Percentiles rank a stretch among this genome's conserved stretches.
Conservation (phyloP, 2,113 vertebrate genomes). For the Phrynosoma blainvillii region DNA sequence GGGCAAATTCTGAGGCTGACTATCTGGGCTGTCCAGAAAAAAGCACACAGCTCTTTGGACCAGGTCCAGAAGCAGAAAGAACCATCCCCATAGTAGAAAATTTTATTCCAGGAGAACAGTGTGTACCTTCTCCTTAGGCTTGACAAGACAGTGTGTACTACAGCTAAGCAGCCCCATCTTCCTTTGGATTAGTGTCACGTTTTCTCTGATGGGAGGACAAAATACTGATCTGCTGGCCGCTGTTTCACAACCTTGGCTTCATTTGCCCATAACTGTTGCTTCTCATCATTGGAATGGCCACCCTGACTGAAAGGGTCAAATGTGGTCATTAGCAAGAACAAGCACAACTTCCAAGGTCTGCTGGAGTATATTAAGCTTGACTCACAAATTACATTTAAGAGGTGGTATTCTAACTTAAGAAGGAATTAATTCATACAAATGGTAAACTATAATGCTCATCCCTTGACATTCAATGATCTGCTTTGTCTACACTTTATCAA, state of each 20-base stretch:
- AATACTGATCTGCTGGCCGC: neutral
- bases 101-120: constrained; percentile 11
- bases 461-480: neutral
- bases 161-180: neutral
- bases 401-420: neutral
- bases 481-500: neutral
- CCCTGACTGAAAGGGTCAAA: neutral
- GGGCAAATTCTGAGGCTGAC: constrained; percentile 4
- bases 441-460: neutral
- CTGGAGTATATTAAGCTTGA: neutral
- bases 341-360: neutral
- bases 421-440: neutral
- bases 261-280: constrained; percentile 17
- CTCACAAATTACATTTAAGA: neutral
- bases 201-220: constrained; percentile 13
- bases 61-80: constrained; percentile 36
- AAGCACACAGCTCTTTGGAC: neutral
- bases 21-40: neutral
- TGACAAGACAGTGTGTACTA: constrained; percentile 23
- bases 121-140: neutral
- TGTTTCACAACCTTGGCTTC: neutral
- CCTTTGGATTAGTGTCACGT: neutral
- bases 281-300: neutral
- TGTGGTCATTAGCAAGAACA: neutral
- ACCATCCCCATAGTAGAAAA: constrained; percentile 18